Conservation (phyloP, 35 echinoderm and acorn worm species). For the Acanthaster planci region DNA sequence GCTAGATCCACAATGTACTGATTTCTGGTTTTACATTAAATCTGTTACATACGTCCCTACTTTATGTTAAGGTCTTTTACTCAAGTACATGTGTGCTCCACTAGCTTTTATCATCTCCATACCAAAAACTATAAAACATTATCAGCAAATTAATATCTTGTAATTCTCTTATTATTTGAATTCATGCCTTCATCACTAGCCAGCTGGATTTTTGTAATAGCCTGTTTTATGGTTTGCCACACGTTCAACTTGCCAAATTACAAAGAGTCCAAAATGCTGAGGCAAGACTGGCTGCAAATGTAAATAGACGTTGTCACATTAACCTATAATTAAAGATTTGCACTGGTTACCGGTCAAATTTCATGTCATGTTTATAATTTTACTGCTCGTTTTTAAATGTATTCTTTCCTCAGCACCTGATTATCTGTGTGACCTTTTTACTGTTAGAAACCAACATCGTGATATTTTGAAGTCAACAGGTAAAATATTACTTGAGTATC, state of each 20-base stretch:
- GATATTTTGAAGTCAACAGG: no score
- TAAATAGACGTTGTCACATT: neutral
- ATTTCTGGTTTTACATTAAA: no score
- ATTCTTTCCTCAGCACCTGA: no score
- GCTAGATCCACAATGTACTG: no score
- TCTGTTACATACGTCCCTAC: no score
- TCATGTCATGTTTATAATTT: neutral
- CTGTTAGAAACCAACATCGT: no score
- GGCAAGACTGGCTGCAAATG: neutral
- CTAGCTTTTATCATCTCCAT: neutral
- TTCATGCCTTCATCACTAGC: neutral
- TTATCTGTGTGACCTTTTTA: no score
- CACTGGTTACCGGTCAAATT: neutral
- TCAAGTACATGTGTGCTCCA: neutral
- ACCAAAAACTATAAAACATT: neutral
- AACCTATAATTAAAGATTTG: neutral
- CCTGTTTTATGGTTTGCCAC: neutral
- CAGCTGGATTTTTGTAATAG: neutral
- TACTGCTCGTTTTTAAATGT: neutral
- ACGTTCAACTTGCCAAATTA: neutral
- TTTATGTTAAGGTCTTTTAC: no score
- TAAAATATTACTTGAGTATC: no score
- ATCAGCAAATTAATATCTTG: neutral
- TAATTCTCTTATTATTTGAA: neutral
- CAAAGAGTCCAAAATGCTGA: neutral